Evolutionary conservation across 2,888 invertebrate species (phyloP).

Genomic region (Nephrotoma appendiculata): DNA sequence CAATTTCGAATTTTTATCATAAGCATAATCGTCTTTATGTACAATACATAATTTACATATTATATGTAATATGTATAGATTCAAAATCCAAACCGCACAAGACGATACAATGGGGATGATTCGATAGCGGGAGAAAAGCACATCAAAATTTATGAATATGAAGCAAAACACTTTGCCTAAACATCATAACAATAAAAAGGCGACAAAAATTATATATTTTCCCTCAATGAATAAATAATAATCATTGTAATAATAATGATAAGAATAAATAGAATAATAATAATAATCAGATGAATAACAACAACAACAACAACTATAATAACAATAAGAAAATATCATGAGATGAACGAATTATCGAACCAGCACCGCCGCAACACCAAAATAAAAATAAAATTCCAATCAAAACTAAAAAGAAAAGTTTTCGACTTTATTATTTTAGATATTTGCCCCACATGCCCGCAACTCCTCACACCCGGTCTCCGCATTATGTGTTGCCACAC

Average conservation of each 20-base stretch:
- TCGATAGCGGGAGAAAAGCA: background rate
- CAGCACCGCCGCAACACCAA: background rate
- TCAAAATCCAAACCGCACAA: background rate
- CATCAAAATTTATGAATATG: background rate
- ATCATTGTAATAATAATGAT: background rate
- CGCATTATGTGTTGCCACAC: background rate
- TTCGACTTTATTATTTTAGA: background rate
- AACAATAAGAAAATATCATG: background rate
- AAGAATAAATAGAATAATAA: background rate
- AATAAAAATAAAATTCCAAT: background rate
- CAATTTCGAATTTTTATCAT: background rate
- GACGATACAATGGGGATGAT: background rate
- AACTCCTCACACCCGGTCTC: background rate
- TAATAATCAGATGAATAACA: background rate
- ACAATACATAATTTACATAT: no score
- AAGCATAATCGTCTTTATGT: background rate
- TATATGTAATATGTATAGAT: background rate
- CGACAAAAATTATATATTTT: background rate
- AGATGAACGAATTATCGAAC: background rate
- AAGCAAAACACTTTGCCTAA: background rate
- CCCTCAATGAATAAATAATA: background rate
- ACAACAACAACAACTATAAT: background rate
- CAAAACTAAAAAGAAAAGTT: background rate
- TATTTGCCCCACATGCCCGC: background rate
- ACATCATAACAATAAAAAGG: background rate